Percentiles rank a stretch among this genome's conserved stretches.
Evolutionary conservation across 2,797 vertebrate species (phyloP).

Genomic region (Myioborus melanocephalus): DNA sequence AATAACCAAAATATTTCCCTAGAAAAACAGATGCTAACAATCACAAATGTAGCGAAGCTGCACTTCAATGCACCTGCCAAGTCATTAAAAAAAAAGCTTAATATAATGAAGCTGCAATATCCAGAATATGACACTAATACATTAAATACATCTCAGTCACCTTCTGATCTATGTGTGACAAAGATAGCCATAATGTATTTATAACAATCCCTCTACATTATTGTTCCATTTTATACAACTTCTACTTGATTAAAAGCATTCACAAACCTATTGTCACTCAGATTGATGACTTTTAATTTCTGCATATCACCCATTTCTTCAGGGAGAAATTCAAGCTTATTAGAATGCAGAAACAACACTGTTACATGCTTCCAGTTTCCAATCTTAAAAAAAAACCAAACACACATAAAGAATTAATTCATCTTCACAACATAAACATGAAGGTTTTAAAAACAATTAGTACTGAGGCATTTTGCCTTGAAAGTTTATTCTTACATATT

Average conservation of each 20-base stretch:
- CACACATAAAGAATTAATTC: background rate
- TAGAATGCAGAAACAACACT: slow-evolving; percentile 95
- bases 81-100: background rate
- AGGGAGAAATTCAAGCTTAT: slow-evolving; percentile 92
- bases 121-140: background rate
- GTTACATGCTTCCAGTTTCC: slow-evolving; percentile 92
- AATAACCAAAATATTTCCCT: background rate
- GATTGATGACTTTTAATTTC: slow-evolving; percentile 95
- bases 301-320: slow-evolving; percentile 99
- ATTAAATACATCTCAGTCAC: background rate
- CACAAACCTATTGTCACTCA: slow-evolving; percentile 92
- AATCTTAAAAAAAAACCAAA: slow-evolving; percentile 80
- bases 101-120: background rate
- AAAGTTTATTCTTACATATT: background rate
- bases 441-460: background rate
- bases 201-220: background rate
- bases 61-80: background rate
- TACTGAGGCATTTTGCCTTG: background rate
- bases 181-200: background rate
- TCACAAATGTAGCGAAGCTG: background rate
- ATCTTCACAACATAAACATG: background rate
- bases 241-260: slow-evolving; percentile 25
- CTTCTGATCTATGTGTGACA: background rate
- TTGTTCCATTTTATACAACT: background rate
- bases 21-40: background rate